Evolutionary conservation across 2,888 invertebrate genomes (phyloP), one percentile per base, ranked within the genome.

Genomic region (Tetanocera ferruginea): DNA sequence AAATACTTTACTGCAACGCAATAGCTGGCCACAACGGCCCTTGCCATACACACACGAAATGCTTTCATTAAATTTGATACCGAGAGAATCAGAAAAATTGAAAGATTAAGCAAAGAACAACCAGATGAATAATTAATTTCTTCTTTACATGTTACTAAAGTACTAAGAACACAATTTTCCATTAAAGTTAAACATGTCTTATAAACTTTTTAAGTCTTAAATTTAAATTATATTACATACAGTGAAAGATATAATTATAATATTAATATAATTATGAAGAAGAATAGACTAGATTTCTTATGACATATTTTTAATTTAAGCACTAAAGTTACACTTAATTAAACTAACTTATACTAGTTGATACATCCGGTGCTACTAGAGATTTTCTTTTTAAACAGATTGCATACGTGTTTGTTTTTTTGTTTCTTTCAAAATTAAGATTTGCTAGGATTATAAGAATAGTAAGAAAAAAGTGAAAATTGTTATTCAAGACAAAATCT

Each of bases 21-120:
- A 91, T 81, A 89, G 89, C 37, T 94, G 93, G 93, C 92, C 92
- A 0, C 89, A 91, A 64, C 90, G 94, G 82, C 94, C 94, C 5
- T 88, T 93, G 81, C 91, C 92, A 14, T 90, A 84, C 66, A 80
- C 84, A 28, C 83, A 81, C 28, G 85, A 85, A 80, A 82, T 86
- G 52, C 74, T 82, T 72, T 83, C 86, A 78, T 81, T 85, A 66
- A 81, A 86, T 80, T 76, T 86, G 52, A 81, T 85, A 43, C 81
- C 84, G 14, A 78, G 81, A 67, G 80, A 78, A 19, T 49, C 64
- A 19, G 60, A 17, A 49, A 57, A 6, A 67, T 37, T 43, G 25
- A 11, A 23, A 25, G 62, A 49, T 9, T 70, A 76, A 51, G 71
- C 72, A 23, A 23, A 31, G 17, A 37, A 66, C 37, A 19, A 66